Evolutionary conservation across 2,888 invertebrate genomes (phyloP).

Genomic region (Conistra vaccinii): DNA sequence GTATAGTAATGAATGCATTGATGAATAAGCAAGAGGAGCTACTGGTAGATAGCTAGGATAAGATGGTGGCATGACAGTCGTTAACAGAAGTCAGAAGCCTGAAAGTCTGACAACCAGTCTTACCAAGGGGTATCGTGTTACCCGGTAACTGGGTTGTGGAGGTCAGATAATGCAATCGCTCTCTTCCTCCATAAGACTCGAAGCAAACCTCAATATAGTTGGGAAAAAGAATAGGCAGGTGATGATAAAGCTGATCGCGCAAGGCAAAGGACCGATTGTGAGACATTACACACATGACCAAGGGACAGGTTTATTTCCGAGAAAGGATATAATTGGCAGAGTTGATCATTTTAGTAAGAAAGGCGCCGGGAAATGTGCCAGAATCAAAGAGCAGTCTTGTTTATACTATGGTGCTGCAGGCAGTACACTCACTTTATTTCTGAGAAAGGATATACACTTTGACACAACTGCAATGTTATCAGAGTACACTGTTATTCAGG

Average conservation of each 20-base stretch:
- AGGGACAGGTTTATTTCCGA: background rate
- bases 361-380: background rate
- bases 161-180: background rate
- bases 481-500: background rate
- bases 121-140: background rate
- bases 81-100: background rate
- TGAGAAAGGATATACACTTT: no score
- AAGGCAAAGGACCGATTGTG: background rate
- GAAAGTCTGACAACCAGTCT: background rate
- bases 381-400: background rate
- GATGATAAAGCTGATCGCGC: background rate
- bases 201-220: background rate
- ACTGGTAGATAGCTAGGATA: background rate
- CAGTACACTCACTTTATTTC: no score
- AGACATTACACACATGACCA: background rate
- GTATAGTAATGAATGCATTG: background rate
- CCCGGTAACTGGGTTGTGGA: background rate
- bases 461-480: background rate
- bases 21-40: background rate
- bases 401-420: background rate
- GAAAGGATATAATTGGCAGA: background rate
- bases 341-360: background rate
- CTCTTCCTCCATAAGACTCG: background rate
- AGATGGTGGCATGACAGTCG: background rate
- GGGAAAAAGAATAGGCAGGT: no score